These are phyloP conservation scores for Adelosebastes latens DNA, from an alignment of 2,797 vertebrate species.

Conservation along the genomic window DNA sequence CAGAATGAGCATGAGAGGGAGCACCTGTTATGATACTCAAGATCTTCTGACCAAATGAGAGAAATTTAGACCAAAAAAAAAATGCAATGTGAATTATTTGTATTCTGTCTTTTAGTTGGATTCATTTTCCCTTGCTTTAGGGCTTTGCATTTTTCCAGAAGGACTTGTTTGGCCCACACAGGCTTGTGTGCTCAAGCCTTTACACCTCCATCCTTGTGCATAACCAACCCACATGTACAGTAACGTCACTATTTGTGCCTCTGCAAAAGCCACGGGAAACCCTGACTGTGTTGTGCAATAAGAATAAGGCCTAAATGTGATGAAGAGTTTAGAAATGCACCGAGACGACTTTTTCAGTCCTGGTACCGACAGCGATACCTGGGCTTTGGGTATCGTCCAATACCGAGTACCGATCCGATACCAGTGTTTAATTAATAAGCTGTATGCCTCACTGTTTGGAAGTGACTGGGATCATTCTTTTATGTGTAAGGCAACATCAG, in stretches of 20 bases:
- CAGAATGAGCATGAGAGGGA: not conserved
- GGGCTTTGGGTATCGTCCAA: too few relatives aligned
- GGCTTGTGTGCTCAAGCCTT: slow-evolving; percentile 6
- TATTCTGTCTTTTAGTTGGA: not conserved
- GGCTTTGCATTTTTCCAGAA: not conserved
- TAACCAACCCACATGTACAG: slow-evolving; percentile 47
- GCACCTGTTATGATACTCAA: not conserved
- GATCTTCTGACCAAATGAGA: not conserved
- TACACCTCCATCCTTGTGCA: slow-evolving; percentile 35
- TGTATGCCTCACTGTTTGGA: too few relatives aligned
- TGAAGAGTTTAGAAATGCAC: not conserved
- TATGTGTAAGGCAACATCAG: too few relatives aligned
- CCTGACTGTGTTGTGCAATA: not conserved
- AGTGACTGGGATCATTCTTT: too few relatives aligned
- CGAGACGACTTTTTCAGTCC: too few relatives aligned
- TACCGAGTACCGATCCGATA: too few relatives aligned
- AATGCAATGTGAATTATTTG: not conserved
- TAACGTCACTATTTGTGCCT: slow-evolving; percentile 3
- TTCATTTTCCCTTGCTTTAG: not conserved
- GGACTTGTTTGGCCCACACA: slow-evolving; percentile 31
- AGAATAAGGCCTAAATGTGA: not conserved
- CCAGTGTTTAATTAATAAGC: too few relatives aligned
- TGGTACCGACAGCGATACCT: too few relatives aligned
- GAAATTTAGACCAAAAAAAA: not conserved
- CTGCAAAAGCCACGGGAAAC: slow-evolving; percentile 5